phyloP scores from a whole-genome alignment of 1,140 invertebrate species.

The Cyphomyrmex costatus region DNA sequence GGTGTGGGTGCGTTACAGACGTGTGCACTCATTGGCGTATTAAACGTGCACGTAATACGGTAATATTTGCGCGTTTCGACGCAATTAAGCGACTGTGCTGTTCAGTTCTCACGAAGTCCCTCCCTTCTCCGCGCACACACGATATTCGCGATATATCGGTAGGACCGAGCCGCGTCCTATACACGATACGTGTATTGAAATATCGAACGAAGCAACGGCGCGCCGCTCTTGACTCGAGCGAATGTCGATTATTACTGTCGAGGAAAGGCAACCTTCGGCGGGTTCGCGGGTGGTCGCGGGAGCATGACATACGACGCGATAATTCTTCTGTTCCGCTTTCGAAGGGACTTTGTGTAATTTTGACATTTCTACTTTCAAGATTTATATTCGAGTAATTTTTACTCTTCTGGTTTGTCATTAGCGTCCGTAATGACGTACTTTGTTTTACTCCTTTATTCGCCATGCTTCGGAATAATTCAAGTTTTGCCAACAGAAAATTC shows the following conservation, averaged over 20 bases:
- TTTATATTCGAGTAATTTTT: constrained; percentile 34
- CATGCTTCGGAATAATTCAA: neutral
- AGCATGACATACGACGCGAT: constrained; percentile 42
- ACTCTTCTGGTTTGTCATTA: constrained; percentile 14
- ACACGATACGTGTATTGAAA: constrained; percentile 8
- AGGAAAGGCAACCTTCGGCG: constrained; percentile 26
- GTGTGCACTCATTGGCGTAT: neutral
- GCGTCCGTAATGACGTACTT: constrained; percentile 16
- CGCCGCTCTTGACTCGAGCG: constrained; percentile 3
- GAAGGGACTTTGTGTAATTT: constrained; percentile 41
- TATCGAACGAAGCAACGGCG: constrained; percentile 21
- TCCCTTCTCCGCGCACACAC: neutral
- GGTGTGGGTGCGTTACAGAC: constrained; percentile 18
- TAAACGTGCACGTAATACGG: constrained; percentile 44
- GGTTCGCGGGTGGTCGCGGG: constrained; percentile 42
- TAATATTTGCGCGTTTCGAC: constrained; percentile 63
- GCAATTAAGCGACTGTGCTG: constrained; percentile 70
- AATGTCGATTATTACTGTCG: constrained; percentile 44
- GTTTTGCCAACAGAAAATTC: neutral
- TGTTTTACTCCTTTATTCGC: neutral
- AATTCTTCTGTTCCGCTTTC: constrained; percentile 24
- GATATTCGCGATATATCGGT: constrained; percentile 33
- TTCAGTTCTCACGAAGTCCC: constrained; percentile 64
- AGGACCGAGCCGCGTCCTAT: neutral
- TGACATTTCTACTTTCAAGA: constrained; percentile 18